Evolutionary conservation across 2,113 vertebrate genomes (phyloP).

Genomic region (Sphyrna mokarran): DNA sequence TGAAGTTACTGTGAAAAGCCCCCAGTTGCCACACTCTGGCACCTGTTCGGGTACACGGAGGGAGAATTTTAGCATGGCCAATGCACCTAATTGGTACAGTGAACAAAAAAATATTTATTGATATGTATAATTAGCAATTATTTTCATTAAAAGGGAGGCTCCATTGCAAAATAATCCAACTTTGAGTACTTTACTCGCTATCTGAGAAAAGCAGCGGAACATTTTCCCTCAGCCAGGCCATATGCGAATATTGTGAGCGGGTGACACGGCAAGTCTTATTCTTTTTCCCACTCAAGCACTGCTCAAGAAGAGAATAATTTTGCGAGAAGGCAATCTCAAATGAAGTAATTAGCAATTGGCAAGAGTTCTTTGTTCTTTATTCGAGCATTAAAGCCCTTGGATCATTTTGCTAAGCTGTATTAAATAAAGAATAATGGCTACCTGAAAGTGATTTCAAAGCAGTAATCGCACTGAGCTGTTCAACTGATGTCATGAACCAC

Average conservation of each 20-base stretch:
- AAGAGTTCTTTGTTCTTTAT: slow-evolving; percentile 8
- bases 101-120: not conserved
- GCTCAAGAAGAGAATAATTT: not conserved
- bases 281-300: too few relatives aligned
- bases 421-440: slow-evolving; percentile 30
- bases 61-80: too few relatives aligned
- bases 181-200: not conserved
- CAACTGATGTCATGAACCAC: not conserved
- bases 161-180: not conserved
- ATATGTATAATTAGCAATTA: not conserved
- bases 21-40: too few relatives aligned
- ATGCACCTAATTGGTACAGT: too few relatives aligned
- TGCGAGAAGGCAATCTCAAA: not conserved
- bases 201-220: not conserved
- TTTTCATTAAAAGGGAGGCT: not conserved
- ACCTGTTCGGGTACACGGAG: too few relatives aligned
- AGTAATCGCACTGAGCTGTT: not conserved
- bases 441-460: slow-evolving; percentile 15
- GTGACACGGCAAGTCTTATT: not conserved
- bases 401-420: slow-evolving; percentile 10
- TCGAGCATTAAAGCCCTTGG: slow-evolving; percentile 11
- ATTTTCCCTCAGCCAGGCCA: not conserved
- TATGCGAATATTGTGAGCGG: not conserved
- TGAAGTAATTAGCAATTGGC: not conserved
- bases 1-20: too few relatives aligned